phyloP scores from a whole-genome alignment of 2,888 invertebrate genomes.

The Lycia hirtaria region DNA sequence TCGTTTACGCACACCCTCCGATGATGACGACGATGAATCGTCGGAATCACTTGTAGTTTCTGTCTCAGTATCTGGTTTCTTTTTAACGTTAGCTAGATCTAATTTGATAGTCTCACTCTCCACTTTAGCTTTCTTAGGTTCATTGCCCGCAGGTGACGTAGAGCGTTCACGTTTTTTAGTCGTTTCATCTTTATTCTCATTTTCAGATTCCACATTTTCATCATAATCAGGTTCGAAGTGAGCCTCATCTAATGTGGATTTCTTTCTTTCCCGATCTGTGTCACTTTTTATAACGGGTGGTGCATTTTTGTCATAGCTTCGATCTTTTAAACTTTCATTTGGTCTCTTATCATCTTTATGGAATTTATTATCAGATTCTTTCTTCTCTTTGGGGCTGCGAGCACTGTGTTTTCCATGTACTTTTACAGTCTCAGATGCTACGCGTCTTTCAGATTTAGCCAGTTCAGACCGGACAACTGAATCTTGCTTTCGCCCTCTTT shows the following conservation, averaged over 20 bases:
- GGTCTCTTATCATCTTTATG: constrained; percentile 59
- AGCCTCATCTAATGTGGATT: constrained; percentile 89
- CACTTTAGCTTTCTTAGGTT: constrained; percentile 68
- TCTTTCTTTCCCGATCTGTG: constrained; percentile 84
- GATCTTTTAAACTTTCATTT: constrained; percentile 43
- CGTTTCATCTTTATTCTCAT: constrained; percentile 85
- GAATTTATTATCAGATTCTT: constrained; percentile 60
- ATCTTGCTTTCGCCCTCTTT: constrained; percentile 73
- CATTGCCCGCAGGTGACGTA: constrained; percentile 57
- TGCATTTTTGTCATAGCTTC: constrained; percentile 53
- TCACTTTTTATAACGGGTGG: constrained; percentile 42
- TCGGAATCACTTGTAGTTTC: constrained; percentile 78
- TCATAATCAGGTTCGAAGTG: constrained; percentile 92
- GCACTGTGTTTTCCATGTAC: constrained; percentile 58
- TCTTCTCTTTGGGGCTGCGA: constrained; percentile 60
- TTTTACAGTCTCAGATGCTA: constrained; percentile 57
- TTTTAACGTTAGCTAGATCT: constrained; percentile 79
- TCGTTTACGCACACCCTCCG: constrained; percentile 83
- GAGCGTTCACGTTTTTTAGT: constrained; percentile 74
- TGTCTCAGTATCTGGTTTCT: constrained; percentile 76
- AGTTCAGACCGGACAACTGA: constrained; percentile 52
- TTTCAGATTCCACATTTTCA: constrained; percentile 85
- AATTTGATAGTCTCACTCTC: constrained; percentile 77
- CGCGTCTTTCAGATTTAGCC: constrained; percentile 61
- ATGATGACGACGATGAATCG: constrained; percentile 81